phyloP scores from a whole-genome alignment of 2,113 vertebrate species.

The Leptobrachium leishanense region DNA sequence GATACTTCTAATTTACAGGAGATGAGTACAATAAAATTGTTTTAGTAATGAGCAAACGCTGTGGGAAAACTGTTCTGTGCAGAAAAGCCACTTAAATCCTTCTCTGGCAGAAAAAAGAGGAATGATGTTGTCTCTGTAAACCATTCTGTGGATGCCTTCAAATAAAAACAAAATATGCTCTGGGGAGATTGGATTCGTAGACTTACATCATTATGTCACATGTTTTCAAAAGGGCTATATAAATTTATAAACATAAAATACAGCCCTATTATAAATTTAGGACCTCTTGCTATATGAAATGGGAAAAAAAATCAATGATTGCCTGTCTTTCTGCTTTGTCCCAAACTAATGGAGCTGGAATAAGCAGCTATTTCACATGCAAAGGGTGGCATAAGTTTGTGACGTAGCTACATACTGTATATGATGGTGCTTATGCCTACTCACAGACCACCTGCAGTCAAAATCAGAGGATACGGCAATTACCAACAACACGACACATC shows the following conservation, averaged over 20 bases:
- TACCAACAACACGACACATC: too few relatives aligned
- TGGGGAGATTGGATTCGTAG: constrained; percentile 36
- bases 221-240: constrained; percentile 35
- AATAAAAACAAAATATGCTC: constrained; percentile 48
- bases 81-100: constrained; percentile 47
- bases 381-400: too few relatives aligned
- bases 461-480: too few relatives aligned
- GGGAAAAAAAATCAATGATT: too few relatives aligned
- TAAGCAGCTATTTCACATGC: too few relatives aligned
- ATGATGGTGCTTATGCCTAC: too few relatives aligned
- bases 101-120: constrained; percentile 41
- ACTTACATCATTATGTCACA: constrained; percentile 38
- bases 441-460: too few relatives aligned
- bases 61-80: constrained; percentile 44
- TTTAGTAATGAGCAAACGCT: constrained; percentile 48
- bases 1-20: constrained; percentile 30
- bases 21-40: constrained; percentile 37
- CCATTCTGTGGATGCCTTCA: constrained; percentile 43
- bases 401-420: too few relatives aligned
- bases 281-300: too few relatives aligned
- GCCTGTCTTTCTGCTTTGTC: too few relatives aligned
- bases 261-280: too few relatives aligned
- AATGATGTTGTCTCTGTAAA: constrained; percentile 46
- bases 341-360: too few relatives aligned
- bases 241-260: constrained; percentile 37